Base-by-base conservation (phyloP, 2,797 vertebrate species). In the Oreortyx pictus region DNA sequence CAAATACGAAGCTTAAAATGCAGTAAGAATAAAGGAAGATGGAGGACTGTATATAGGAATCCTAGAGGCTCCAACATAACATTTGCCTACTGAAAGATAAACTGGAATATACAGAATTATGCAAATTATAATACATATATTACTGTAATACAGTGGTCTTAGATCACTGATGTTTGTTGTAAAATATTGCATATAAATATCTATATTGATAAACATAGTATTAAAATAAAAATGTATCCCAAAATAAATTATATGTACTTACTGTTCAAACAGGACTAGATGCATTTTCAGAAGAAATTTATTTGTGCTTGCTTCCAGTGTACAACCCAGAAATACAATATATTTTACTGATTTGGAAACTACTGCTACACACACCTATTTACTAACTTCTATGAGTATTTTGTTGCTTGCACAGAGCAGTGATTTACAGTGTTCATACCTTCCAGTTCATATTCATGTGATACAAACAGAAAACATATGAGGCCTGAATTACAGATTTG, bases 291-390 rank as follows among this genome's bases (percentile, higher is more conserved):
- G 43, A 62, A 70, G 9, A 1, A 12, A 17, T 31, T 73, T 65
- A 64, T 37, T 79, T 52, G 5, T 47, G 6, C 7, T 61, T 14
- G 31, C 1, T 16, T 14, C 6, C 62, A 70, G 47, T 8, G 15
- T 35, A 25, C 27, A 80, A 37, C 7, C 29, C 3, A 14, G 4
- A 15, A 82, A 61, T 1, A 7, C 4, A 2, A 7, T 6, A 24
- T 62, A 74, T 61, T 25, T 17, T 13, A 13, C 6, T 50, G 17
- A 88, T 15, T 29, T 81, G 5, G 19, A 71, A 73, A 16, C 4
- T 46, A 31, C n/a, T 17, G 2, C 6, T 52, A 24, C 2, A 12
- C 2, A 0, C 29, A 12, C 41, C 39, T 64, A 4, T 60, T 52
- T 67, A 29, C n/a, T 74, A 61, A 61, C 5, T 33, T 64, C 50